Conservation (phyloP, 2,113 vertebrate species). For the Hydropotes inermis region DNA sequence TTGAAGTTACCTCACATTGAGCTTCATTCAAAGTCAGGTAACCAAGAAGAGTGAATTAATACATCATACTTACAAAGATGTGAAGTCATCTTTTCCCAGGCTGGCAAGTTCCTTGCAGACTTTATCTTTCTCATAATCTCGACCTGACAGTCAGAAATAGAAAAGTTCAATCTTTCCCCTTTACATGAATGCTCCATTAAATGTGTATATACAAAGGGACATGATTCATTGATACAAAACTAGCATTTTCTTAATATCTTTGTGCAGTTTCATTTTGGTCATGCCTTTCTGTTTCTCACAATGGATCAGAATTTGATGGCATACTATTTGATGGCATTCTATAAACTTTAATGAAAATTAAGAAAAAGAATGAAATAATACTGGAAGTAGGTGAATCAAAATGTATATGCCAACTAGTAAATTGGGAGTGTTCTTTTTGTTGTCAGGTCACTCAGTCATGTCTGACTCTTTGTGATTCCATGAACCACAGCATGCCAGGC, state of each 20-base stretch:
- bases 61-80: constrained; percentile 78
- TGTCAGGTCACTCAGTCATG: neutral
- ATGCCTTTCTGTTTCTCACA: neutral
- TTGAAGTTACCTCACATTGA: neutral
- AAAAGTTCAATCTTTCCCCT: neutral
- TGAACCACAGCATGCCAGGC: neutral
- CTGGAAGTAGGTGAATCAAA: neutral
- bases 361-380: neutral
- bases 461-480: neutral
- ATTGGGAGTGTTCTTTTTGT: neutral
- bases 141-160: constrained; percentile 73
- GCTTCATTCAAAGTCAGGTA: neutral
- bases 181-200: neutral
- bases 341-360: neutral
- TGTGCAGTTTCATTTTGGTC: neutral
- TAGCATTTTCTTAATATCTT: neutral
- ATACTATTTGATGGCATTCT: neutral
- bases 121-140: constrained; percentile 80
- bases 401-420: neutral
- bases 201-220: neutral
- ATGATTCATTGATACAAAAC: neutral
- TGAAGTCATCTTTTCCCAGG: constrained; percentile 82
- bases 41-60: accelerated
- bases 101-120: constrained; percentile 79
- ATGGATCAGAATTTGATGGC: neutral